Evolutionary conservation across 2,797 vertebrate species (phyloP), one percentile per base, ranked within the genome.

Genomic region (Leuciscus waleckii): DNA sequence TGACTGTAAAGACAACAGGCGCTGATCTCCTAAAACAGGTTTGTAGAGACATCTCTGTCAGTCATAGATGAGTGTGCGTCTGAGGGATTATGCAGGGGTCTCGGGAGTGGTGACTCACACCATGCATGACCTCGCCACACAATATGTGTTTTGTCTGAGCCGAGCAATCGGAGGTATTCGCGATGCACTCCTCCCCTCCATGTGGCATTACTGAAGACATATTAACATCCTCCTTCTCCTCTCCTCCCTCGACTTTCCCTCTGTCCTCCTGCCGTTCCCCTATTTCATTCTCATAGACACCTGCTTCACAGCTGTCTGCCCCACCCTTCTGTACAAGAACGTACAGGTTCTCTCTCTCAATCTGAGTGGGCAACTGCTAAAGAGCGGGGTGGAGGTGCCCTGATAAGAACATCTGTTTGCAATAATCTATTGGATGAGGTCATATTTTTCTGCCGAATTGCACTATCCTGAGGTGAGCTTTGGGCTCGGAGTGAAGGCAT

Each of bases 81-180:
- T 85, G 79, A 29, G 79, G 32, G 79, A 70, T 80, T 85, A 29
- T 78, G 19, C 41, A 69, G 74, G 68, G 70, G 56, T 71, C 67
- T 76, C 39, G 84, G 94, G 93, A 94, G 93, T 91, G 92, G 90
- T 90, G 76, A 88, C 91, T 93, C 93, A 90, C 92, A 92, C 92
- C 93, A 92, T 93, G 92, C 92, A 89, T 93, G 91, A 95, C 93
- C 93, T 88, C 83, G 77, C 89, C 87, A 87, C 93, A 94, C 93
- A 95, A 93, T 94, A 91, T 94, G 92, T 94, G 94, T 95, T 95
- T 95, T 94, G 93, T 95, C 94, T 94, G 89, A 87, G 92, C 92
- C 83, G 86, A 92, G 89, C 92, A 92, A 89, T 92, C 85, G 17
- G 89, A 91, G 91, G 90, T 94, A 92, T 94, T 94, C 92, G 92